These are phyloP conservation scores for Drosophila mimetica DNA, from an alignment of 2,888 invertebrate genomes.

Conservation along the genomic window DNA sequence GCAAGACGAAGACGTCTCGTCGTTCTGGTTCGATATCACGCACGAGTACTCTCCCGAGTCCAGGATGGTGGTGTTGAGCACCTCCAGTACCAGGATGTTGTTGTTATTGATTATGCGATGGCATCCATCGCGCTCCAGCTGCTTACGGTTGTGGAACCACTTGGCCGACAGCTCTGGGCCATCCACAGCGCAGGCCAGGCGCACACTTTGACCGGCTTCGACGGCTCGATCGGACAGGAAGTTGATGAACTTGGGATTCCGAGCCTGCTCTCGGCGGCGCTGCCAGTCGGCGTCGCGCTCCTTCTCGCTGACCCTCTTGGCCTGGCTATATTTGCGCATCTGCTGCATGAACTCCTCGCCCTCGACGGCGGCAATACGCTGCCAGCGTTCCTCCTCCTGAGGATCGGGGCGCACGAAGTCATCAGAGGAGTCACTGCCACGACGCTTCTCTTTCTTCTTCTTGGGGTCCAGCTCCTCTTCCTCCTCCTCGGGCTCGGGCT, in stretches of 20 bases:
- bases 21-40: constrained; percentile 90
- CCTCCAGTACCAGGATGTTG: constrained; percentile 86
- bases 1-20: constrained; percentile 89
- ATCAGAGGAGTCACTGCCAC: constrained; percentile 82
- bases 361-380: constrained; percentile 82
- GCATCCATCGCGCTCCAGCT: constrained; percentile 83
- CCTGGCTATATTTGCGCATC: constrained; percentile 82
- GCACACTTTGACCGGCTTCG: constrained; percentile 90
- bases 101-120: constrained; percentile 85
- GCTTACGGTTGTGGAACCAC: constrained; percentile 90
- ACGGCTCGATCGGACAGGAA: constrained; percentile 91
- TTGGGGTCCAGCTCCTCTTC: constrained; percentile 68
- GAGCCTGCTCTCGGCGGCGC: constrained; percentile 82
- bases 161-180: constrained; percentile 89
- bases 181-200: constrained; percentile 91
- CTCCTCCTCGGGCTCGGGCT: constrained; percentile 55
- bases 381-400: constrained; percentile 82
- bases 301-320: constrained; percentile 80
- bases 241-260: constrained; percentile 82
- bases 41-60: constrained; percentile 89
- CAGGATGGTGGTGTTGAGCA: constrained; percentile 86
- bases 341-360: constrained; percentile 83
- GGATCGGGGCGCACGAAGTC: constrained; percentile 82
- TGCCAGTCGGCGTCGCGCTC: constrained; percentile 84
- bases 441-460: constrained; percentile 71